These are phyloP conservation scores for Pyrgus malvae DNA, from an alignment of 2,888 invertebrate species.

Conservation along the genomic window DNA sequence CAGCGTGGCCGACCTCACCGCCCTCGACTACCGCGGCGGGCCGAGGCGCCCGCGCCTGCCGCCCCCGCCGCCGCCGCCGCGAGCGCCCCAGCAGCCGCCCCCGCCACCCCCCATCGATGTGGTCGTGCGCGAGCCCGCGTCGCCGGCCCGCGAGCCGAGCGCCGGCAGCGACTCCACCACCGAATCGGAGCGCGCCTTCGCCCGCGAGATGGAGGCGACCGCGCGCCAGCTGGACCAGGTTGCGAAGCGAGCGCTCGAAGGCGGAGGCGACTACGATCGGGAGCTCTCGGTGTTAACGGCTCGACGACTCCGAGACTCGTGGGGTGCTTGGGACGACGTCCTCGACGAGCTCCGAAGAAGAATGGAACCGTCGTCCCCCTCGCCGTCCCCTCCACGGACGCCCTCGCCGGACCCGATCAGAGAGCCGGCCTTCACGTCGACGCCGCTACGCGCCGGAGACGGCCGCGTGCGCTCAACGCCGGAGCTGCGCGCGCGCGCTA, in stretches of 20 bases:
- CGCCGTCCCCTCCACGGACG: constrained; percentile 66
- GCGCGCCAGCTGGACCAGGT: constrained; percentile 69
- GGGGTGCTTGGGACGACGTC: constrained; percentile 79
- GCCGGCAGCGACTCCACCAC: constrained; percentile 74
- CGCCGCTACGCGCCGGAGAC: constrained; percentile 79
- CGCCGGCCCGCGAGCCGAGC: constrained; percentile 67
- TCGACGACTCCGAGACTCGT: constrained; percentile 66
- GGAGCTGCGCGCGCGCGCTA: constrained; percentile 76
- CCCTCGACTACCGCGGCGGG: constrained; percentile 78
- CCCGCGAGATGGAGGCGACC: constrained; percentile 72
- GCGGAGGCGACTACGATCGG: constrained; percentile 79
- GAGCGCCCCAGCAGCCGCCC: constrained; percentile 41
- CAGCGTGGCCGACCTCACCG: constrained; percentile 84
- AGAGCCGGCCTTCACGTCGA: constrained; percentile 79
- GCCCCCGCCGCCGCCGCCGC: constrained; percentile 61
- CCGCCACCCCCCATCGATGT: constrained; percentile 49
- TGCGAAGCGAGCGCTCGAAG: constrained; percentile 69
- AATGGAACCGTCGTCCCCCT: constrained; percentile 62
- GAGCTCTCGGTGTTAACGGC: constrained; percentile 82
- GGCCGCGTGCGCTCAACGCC: constrained; percentile 82
- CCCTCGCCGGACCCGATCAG: constrained; percentile 67
- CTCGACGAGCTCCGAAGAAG: constrained; percentile 71
- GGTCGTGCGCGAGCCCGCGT: constrained; percentile 44
- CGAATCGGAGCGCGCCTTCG: constrained; percentile 72
- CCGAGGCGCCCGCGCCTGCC: constrained; percentile 60